Evolutionary conservation across 2,113 vertebrate species (phyloP), one percentile per base, ranked within the genome.

Genomic region (Etheostoma cragini): DNA sequence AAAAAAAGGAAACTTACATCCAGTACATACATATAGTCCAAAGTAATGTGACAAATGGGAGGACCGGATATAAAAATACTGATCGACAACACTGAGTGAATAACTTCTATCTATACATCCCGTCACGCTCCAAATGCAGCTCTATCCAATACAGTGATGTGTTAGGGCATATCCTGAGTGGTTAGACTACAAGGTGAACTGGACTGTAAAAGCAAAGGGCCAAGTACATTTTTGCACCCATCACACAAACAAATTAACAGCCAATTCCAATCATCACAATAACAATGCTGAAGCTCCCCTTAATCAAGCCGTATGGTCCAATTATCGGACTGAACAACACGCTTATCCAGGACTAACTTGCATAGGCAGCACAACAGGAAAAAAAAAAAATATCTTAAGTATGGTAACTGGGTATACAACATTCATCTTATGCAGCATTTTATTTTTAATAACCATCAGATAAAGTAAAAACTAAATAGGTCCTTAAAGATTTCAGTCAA

Each of bases 361-460:
- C 97, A 99, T 97, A 98, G 96, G 96, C 96, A 96, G 96, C 95
- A 90, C 22, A 80, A 82, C 38, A 38, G 38, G 76, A 93, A 56
- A 70, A 57, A 92, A 94, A 8, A 95, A 95, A 30, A 30, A 30
- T 3, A 30, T 93, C 95, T 57, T 56, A 21, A n/a, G 33, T 72
- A 24, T 26, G 46, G 92, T 88, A 95, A 65, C 45, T 74, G 77
- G 67, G 70, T 56, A 54, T 61, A 75, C 10, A 68, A 70, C 70
- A 75, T 72, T 79, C 52, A 60, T 66, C 30, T 60, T 69, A 62
- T 49, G 35, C 46, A 84, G 52, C 70, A 78, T 50, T 87, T 89
- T 75, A 54, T 63, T 73, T 73, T 60, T 13, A 71, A 46, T 33
- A 42, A 63, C 69, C 77, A 75, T 47, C 0, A 82, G 17, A 64